Percentiles rank a stretch among this genome's conserved stretches.
These are phyloP conservation scores for Thereuonema tuberculata DNA, from an alignment of 1,140 invertebrate species.

Conservation along the genomic window DNA sequence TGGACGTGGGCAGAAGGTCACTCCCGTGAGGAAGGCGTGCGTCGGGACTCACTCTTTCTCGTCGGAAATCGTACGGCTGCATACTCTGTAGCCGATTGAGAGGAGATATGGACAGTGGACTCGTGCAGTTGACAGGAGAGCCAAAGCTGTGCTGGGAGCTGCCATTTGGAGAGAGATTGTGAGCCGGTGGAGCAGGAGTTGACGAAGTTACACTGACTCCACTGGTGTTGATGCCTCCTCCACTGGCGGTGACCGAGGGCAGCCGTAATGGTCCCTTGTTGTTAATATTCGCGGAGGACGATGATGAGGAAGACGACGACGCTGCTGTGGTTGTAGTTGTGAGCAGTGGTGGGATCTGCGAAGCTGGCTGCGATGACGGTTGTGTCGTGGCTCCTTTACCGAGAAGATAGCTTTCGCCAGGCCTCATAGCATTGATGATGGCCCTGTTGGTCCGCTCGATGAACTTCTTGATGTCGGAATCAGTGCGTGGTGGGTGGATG, in stretches of 20 bases:
- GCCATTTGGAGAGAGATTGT: slow-evolving; percentile 9
- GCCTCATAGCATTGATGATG: background rate
- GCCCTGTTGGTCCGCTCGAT: slow-evolving; percentile 31
- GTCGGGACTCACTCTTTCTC: slow-evolving; percentile 43
- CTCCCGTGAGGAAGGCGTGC: slow-evolving; percentile 21
- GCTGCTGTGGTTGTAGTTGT: slow-evolving; percentile 4
- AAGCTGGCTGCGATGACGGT: slow-evolving; percentile 17
- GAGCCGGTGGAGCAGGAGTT: slow-evolving; percentile 22
- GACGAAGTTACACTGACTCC: too few relatives aligned
- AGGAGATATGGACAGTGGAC: slow-evolving; percentile 43
- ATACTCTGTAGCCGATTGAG: slow-evolving; percentile 80
- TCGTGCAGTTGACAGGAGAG: slow-evolving; percentile 23
- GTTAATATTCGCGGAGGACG: slow-evolving; percentile 29
- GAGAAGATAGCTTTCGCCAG: background rate
- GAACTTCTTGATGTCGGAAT: slow-evolving; percentile 44
- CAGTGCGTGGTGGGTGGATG: slow-evolving; percentile 27
- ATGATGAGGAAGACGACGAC: slow-evolving; percentile 14
- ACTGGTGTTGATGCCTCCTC: slow-evolving; percentile 21
- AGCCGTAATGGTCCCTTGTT: slow-evolving; percentile 17
- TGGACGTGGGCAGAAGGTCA: background rate
- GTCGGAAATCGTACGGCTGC: slow-evolving; percentile 87
- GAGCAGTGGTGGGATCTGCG: slow-evolving; percentile 9
- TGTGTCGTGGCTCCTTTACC: slow-evolving; percentile 22
- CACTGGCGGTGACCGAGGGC: slow-evolving; percentile 23
- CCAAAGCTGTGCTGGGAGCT: slow-evolving; percentile 22